Conservation (phyloP, 2,797 vertebrate genomes). For the Hippopotamyrus pictus region DNA sequence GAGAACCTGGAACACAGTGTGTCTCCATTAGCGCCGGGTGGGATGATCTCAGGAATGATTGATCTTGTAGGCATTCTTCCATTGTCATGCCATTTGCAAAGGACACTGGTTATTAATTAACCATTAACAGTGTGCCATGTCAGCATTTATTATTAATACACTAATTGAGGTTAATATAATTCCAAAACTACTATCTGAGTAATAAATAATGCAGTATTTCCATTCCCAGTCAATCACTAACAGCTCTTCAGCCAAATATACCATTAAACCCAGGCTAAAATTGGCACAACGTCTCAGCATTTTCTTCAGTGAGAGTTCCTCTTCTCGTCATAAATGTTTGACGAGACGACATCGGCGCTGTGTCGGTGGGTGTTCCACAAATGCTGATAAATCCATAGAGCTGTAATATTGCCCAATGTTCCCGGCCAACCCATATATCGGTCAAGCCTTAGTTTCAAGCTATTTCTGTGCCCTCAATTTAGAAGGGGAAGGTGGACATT, state of each 20-base stretch:
- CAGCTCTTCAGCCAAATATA: neutral
- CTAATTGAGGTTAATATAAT: conserved; percentile 9
- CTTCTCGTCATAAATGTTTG: neutral
- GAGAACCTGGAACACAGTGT: neutral
- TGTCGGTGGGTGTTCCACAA: neutral
- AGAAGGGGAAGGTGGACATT: neutral
- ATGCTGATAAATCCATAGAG: neutral
- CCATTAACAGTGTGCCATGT: neutral
- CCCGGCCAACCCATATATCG: neutral
- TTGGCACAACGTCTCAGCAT: neutral
- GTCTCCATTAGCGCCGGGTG: neutral
- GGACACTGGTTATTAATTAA: neutral
- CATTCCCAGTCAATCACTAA: neutral
- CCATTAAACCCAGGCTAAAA: neutral
- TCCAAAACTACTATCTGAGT: neutral
- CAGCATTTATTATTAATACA: conserved; percentile 4
- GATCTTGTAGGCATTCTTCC: neutral
- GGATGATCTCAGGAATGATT: neutral
- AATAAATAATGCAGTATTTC: neutral
- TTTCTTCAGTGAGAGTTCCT: neutral
- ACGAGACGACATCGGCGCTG: neutral
- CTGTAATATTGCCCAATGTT: neutral
- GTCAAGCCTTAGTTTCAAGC: neutral
- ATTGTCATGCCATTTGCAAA: neutral
- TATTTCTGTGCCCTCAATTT: neutral